Percentiles rank a stretch among this genome's conserved stretches.
These are phyloP conservation scores for Perodicticus potto DNA, from an alignment of 2,797 vertebrate species.

Conservation along the genomic window DNA sequence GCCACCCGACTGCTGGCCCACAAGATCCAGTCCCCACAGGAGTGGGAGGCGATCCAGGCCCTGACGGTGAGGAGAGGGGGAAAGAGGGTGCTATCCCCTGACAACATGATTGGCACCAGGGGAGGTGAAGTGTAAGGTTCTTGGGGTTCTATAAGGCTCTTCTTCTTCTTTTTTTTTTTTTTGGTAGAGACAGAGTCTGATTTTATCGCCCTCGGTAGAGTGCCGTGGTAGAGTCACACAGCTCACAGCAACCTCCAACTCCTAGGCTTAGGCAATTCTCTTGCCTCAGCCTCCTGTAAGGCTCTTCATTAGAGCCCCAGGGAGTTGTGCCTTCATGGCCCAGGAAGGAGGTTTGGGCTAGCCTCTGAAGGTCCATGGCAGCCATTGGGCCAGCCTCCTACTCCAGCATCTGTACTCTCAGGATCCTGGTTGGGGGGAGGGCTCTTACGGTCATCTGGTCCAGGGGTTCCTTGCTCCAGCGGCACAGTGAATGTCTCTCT, in stretches of 20 bases:
- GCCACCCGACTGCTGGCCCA: constrained; percentile 97
- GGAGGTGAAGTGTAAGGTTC: neutral
- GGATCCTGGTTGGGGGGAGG: neutral
- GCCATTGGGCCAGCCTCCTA: neutral
- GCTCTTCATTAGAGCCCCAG: neutral
- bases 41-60: constrained; percentile 98
- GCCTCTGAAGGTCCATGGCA: neutral
- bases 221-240: too few species aligned
- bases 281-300: too few species aligned
- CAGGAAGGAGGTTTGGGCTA: neutral
- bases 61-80: constrained; percentile 91
- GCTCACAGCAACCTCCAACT: too few species aligned
- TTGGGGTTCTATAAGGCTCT: neutral
- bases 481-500: neutral
- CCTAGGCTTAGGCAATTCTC: too few species aligned
- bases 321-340: neutral
- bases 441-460: neutral
- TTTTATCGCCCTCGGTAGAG: too few species aligned
- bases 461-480: neutral
- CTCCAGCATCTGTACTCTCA: neutral
- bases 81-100: fast-evolving
- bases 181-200: too few species aligned
- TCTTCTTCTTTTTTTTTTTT: too few species aligned
- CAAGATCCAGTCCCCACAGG: constrained; percentile 99
- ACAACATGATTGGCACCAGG: neutral